Evolutionary conservation across 1,140 invertebrate species (phyloP).

Genomic region (Bombyx mandarina): DNA sequence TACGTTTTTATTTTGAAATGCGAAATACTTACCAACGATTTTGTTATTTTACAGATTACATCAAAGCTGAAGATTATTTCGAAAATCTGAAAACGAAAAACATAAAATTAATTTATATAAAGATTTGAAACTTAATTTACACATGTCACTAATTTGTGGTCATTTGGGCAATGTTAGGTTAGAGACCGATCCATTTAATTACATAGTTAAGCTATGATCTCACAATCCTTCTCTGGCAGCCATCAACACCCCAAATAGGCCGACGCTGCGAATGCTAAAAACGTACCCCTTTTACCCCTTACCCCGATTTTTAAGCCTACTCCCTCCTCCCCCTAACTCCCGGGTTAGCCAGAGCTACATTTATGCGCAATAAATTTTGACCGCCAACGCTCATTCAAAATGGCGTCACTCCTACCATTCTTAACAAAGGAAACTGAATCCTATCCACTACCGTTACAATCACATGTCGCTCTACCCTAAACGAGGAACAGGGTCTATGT

Average conservation of each 20-base stretch:
- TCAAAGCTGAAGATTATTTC: too few species aligned
- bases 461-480: conserved; percentile 20
- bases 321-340: conserved; percentile 58
- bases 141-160: too few species aligned
- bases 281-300: conserved; percentile 55
- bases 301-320: conserved; percentile 67
- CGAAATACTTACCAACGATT: too few species aligned
- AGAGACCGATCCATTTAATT: too few species aligned
- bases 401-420: conserved; percentile 34
- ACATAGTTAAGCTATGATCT: too few species aligned
- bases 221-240: conserved; percentile 38
- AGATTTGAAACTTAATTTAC: neutral
- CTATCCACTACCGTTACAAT: conserved; percentile 22
- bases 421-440: conserved; percentile 28
- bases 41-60: too few species aligned
- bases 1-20: too few species aligned
- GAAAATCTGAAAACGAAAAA: too few species aligned
- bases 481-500: conserved; percentile 39
- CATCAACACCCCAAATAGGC: conserved; percentile 67
- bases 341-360: conserved; percentile 69
- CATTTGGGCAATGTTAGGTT: too few species aligned
- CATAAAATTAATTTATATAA: neutral
- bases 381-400: conserved; percentile 54
- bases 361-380: conserved; percentile 71
- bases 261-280: conserved; percentile 66